These are phyloP conservation scores for Engystomops pustulosus DNA, from an alignment of 2,113 vertebrate species.

Conservation along the genomic window DNA sequence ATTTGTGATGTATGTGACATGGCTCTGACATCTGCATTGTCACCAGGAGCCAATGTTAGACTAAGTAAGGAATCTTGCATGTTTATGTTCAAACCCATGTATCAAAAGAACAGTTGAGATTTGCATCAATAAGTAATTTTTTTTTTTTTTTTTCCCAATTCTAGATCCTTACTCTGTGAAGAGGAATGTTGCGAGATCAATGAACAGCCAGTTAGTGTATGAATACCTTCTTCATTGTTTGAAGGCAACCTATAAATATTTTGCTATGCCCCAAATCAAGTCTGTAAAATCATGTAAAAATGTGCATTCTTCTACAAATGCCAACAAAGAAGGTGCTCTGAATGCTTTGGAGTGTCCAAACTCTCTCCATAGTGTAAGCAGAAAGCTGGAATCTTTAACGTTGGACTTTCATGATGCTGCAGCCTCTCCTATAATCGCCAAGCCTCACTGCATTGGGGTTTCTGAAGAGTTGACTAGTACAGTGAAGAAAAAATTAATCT, in stretches of 20 bases:
- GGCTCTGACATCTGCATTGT: no score
- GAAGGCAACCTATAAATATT: conserved; percentile 92
- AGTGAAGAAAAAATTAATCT: conserved; percentile 62
- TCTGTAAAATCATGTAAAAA: conserved; percentile 63
- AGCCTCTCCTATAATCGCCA: not conserved
- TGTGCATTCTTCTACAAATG: conserved; percentile 48
- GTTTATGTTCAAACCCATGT: no score
- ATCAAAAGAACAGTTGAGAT: no score
- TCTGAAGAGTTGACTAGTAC: not conserved
- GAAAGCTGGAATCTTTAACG: conserved; percentile 42
- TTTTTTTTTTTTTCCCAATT: conserved; percentile 50
- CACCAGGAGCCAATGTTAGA: no score
- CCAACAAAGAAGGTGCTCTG: not conserved
- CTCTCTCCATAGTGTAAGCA: not conserved
- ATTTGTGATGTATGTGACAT: no score
- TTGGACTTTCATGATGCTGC: not conserved
- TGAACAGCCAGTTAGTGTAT: conserved; percentile 89
- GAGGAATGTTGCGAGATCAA: conserved; percentile 89
- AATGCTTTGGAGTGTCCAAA: not conserved
- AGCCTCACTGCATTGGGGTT: not conserved
- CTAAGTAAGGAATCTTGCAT: no score
- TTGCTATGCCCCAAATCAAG: conserved; percentile 81
- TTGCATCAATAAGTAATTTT: no score
- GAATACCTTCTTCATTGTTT: conserved; percentile 92
- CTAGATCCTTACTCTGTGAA: conserved; percentile 90